Conservation (phyloP, 2,888 invertebrate genomes). For the Drosophila neonasuta region DNA sequence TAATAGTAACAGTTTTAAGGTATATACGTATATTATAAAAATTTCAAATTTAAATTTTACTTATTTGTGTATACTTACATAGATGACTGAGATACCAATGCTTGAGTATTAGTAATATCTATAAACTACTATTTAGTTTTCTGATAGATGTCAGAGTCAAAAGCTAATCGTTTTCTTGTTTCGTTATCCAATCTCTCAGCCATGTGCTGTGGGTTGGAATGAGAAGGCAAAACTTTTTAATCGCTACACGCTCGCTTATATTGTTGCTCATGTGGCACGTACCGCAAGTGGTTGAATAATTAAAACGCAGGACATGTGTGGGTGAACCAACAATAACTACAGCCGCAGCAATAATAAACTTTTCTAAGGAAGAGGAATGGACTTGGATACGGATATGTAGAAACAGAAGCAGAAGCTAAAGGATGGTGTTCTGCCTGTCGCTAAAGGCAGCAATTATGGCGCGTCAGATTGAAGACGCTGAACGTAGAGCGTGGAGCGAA, state of each 20-base stretch:
- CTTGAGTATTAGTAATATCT: no score
- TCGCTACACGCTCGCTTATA: constrained; percentile 29
- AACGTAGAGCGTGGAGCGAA: constrained; percentile 51
- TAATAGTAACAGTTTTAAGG: no score
- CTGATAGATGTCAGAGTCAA: no score
- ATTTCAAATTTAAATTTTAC: no score
- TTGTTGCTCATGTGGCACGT: constrained; percentile 27
- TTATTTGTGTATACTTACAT: no score
- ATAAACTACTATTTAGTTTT: no score
- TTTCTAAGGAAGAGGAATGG: constrained; percentile 30
- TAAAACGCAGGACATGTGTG: constrained; percentile 42
- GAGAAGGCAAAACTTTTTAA: constrained; percentile 34
- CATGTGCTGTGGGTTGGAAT: not conserved
- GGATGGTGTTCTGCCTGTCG: constrained; percentile 14
- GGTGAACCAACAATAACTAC: constrained; percentile 33
- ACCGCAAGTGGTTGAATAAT: constrained; percentile 44
- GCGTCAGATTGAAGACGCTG: constrained; percentile 39
- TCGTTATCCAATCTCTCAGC: not conserved
- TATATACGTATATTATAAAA: no score
- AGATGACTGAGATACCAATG: no score
- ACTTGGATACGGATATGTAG: not conserved
- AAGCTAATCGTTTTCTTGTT: not conserved
- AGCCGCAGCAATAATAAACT: constrained; percentile 64
- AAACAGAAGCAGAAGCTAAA: not conserved
- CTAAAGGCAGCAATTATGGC: constrained; percentile 63